Evolutionary conservation across 2,888 invertebrate genomes (phyloP), one percentile per base, ranked within the genome.

Genomic region (Empis livida): DNA sequence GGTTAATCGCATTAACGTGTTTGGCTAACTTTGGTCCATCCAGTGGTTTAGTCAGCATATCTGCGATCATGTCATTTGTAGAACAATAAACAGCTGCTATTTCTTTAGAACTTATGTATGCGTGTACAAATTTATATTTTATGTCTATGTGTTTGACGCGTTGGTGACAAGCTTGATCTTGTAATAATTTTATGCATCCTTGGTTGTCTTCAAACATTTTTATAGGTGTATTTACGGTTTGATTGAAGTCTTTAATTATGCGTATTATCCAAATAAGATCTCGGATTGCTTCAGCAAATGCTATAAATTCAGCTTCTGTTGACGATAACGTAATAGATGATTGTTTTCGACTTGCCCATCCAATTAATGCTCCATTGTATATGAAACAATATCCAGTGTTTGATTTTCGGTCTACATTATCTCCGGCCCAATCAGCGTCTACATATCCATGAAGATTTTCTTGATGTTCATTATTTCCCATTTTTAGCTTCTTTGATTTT

Each of bases 401-500:
- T 13, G 58, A 61, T 40, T 58, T 59, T 38, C 59, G 40, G 39
- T 56, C 52, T 6, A 13, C 37, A 8, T 47, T 45, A 44, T 59
- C 52, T 42, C 58, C 53, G 8, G 59, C 58, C 57, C 56, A 60
- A 50, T 58, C 54, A 31, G 59, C 58, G 45, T 40, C 39, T 40
- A 17, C 15, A 16, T 40, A 40, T 17, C 16, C 15, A 5, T 40
- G 17, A 15, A 40, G 17, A 17, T 11, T 17, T 6, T n/a, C n/a
- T n/a, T n/a, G n/a, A n/a, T n/a, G n/a, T n/a, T 17, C 15, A 17
- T 40, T 2, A 13, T 35, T 35, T 8, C 35, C 35, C n/a, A 35
- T 35, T 35, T 35, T 35, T 13, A 35, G 8, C 8, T 35, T 35
- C 13, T 8, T 35, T 35, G 35, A 13, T 5, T n/a, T 35, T 5